Percentiles rank a stretch among this genome's conserved stretches.
phyloP scores from a whole-genome alignment of 1,140 invertebrate species.

The Drosophila baimaii region DNA sequence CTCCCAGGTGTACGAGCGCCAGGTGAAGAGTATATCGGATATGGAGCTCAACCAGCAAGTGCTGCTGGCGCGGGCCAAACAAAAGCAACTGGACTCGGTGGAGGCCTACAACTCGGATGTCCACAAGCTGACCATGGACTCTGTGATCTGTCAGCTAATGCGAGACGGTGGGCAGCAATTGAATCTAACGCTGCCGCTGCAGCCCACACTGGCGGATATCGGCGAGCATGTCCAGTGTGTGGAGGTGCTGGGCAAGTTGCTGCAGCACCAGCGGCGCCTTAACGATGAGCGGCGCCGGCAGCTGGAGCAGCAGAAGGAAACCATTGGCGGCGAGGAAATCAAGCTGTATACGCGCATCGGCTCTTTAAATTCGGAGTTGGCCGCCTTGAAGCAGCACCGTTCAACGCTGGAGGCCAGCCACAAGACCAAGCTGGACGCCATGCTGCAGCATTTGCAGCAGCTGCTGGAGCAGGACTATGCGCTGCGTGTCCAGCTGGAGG shows the following conservation, averaged over 20 bases:
- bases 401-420: constrained; percentile 17
- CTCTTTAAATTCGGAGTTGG: constrained; percentile 5
- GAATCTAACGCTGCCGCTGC: constrained; percentile 53
- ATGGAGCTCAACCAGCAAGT: constrained; percentile 68
- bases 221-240: constrained; percentile 20
- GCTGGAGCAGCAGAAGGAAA: constrained; percentile 33
- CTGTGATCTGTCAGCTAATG: constrained; percentile 21
- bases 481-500: constrained; percentile 3
- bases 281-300: constrained; percentile 19
- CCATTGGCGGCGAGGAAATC: constrained; percentile 1
- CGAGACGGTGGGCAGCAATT: constrained; percentile 9
- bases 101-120: constrained; percentile 61
- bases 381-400: constrained; percentile 19
- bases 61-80: constrained; percentile 58
- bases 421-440: constrained; percentile 6
- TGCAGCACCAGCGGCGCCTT: constrained; percentile 25
- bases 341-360: constrained; percentile 22
- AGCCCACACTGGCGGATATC: constrained; percentile 34
- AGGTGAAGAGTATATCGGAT: constrained; percentile 45
- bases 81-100: constrained; percentile 62
- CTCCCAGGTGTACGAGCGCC: constrained; percentile 47
- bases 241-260: constrained; percentile 10
- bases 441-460: constrained; percentile 22
- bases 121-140: constrained; percentile 42
- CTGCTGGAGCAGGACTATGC: constrained; percentile 11